Evolutionary conservation across 2,888 invertebrate genomes (phyloP).

Genomic region (Lycaena phlaeas): DNA sequence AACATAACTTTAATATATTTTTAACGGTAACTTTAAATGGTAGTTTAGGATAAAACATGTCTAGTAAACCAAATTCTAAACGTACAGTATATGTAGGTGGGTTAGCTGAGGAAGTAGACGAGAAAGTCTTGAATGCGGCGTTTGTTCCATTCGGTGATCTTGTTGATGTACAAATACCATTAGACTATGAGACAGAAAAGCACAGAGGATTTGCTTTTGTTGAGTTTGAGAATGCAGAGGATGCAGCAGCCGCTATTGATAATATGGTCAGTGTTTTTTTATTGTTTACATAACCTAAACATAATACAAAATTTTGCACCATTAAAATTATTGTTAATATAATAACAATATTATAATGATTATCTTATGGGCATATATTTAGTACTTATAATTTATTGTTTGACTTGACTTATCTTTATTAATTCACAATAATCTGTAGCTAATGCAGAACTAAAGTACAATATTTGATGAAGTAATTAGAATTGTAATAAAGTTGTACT

Average conservation of each 20-base stretch:
- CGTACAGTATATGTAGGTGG: conserved; percentile 90
- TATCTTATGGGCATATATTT: too few species aligned
- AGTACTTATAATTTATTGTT: too few species aligned
- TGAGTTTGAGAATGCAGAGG: conserved; percentile 97
- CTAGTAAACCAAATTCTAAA: conserved; percentile 78
- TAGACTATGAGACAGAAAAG: conserved; percentile 97
- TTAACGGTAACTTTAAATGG: too few species aligned
- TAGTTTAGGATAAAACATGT: conserved; percentile 40
- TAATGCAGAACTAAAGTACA: too few species aligned
- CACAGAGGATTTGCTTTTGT: conserved; percentile 99
- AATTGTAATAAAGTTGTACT: too few species aligned
- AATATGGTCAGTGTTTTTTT: conserved; percentile 86
- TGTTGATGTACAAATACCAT: conserved; percentile 96
- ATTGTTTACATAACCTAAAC: conserved; percentile 4
- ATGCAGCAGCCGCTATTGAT: conserved; percentile 98
- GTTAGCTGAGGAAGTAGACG: conserved; percentile 95
- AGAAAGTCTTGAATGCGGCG: conserved; percentile 94
- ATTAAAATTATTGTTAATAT: too few species aligned
- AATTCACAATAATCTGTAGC: too few species aligned
- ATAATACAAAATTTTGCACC: too few species aligned
- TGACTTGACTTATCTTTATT: too few species aligned
- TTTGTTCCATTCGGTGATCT: conserved; percentile 99
- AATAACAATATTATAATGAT: too few species aligned
- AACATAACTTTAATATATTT: not conserved
- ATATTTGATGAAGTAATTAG: too few species aligned